Evolutionary conservation across 2,113 vertebrate species (phyloP), one percentile per base, ranked within the genome.

Genomic region (Phylloscopus whistleri): DNA sequence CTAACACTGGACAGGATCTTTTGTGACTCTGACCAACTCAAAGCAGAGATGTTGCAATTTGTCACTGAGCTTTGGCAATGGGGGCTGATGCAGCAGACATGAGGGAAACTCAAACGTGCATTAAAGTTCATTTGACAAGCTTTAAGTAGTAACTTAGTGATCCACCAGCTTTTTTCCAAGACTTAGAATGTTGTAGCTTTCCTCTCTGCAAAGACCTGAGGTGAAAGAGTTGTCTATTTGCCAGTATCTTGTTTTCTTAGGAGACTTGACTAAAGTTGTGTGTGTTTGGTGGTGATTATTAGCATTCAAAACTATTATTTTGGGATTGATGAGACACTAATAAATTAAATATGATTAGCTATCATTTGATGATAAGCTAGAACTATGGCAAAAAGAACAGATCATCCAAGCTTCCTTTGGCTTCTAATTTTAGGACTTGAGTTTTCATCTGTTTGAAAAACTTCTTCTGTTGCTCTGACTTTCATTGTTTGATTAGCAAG

Each of bases 91-190:
- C 48, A 84, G 68, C 70, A 53, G 46, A 27, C 17, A 21, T 2
- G 9, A 89, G 33, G 41, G 83, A 80, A 84, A 84, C 74, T 24
- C 7, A 11, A 76, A 41, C 5, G 3, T 44, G 33, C 37, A 39
- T 72, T 87, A 19, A 73, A 84, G 33, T 86, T 90, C 31, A 11
- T 87, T 93, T 95, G 59, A 35, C 95, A 90, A 90, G 35, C 56
- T 93, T 56, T 46, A 95, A 85, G 44, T 49, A 60, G 44, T n/a
- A 56, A 70, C n/a, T 31, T 84, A 64, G 82, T 82, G 81, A 94
- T 93, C 83, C 30, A 86, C 37, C 11, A 88, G 55, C 21, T 76
- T 90, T 92, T 92, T 76, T 56, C 85, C 66, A 92, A 31, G 82
- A 87, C 39, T 78, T 62, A 44, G 52, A 95, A 74, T 30, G 23